phyloP scores from a whole-genome alignment of 2,113 vertebrate genomes.

The Xenopus borealis region DNA sequence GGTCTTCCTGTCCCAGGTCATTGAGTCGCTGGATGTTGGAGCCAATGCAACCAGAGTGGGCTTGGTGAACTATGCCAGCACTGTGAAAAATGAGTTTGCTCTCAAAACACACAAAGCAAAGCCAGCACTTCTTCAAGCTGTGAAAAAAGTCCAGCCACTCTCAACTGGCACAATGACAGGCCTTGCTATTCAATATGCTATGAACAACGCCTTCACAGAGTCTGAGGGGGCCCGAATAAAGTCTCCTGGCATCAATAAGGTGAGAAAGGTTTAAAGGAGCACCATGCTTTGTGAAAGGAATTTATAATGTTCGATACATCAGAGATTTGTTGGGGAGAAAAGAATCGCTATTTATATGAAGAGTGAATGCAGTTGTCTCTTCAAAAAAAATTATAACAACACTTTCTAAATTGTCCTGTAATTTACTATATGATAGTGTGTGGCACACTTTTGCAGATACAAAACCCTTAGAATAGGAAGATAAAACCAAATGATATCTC shows the following conservation, averaged over 20 bases:
- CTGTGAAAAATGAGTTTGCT: conserved; percentile 87
- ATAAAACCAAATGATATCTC: no score
- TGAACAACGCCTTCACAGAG: conserved; percentile 83
- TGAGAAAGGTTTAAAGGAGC: conserved; percentile 44
- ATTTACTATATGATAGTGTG: no score
- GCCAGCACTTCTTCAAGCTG: conserved; percentile 78
- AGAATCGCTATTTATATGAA: no score
- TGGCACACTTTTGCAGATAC: no score
- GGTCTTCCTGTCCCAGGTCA: conserved; percentile 87
- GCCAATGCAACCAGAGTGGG: conserved; percentile 86
- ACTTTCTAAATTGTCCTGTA: no score
- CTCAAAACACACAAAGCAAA: conserved; percentile 80
- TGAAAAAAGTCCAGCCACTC: conserved; percentile 83
- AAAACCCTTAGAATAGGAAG: no score
- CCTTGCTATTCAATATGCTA: conserved; percentile 87
- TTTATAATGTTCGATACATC: no score
- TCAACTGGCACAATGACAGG: conserved; percentile 97
- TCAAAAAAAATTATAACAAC: no score
- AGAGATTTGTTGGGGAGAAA: no score
- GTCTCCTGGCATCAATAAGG: conserved; percentile 82
- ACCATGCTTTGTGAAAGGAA: not conserved
- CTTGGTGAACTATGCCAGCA: conserved; percentile 90
- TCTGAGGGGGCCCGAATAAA: conserved; percentile 72
- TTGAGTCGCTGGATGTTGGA: conserved; percentile 84
- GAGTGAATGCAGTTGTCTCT: no score